Evolutionary conservation across 1,140 invertebrate genomes (phyloP).

Genomic region (Tetraneura akinire): DNA sequence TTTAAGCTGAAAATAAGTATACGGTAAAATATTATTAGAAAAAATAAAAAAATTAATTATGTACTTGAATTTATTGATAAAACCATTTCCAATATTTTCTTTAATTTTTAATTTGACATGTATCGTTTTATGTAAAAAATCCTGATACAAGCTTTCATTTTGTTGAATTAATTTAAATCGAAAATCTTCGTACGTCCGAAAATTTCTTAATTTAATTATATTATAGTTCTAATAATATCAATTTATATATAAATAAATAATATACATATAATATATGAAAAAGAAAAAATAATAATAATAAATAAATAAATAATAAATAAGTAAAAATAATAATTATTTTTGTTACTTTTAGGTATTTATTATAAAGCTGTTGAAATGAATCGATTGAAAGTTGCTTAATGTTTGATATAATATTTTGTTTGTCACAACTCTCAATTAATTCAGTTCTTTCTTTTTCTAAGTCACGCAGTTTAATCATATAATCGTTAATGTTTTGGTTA

Average conservation of each 20-base stretch:
- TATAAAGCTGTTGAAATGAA: background rate
- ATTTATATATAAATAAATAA: too few species aligned
- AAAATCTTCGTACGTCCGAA: conserved; percentile 21
- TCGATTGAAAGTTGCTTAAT: background rate
- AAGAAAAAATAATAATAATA: too few species aligned
- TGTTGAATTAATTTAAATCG: background rate
- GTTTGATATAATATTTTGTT: background rate
- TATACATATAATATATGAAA: too few species aligned
- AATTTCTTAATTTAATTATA: conserved; percentile 7
- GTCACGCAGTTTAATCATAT: background rate
- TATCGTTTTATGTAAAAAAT: background rate
- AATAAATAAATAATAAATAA: too few species aligned
- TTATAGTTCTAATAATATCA: conserved; percentile 14
- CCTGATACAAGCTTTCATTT: background rate
- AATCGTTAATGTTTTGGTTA: conserved; percentile 1
- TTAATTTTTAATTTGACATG: conserved; percentile 4
- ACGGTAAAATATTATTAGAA: too few species aligned
- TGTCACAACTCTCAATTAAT: background rate
- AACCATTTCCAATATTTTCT: background rate
- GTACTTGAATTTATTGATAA: background rate
- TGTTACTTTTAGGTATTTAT: conserved; percentile 17
- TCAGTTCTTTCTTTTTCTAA: conserved; percentile 20
- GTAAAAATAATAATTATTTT: background rate
- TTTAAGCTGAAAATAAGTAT: background rate
- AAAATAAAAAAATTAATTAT: background rate